These are phyloP conservation scores for Lepidothrix coronata DNA, from an alignment of 2,113 vertebrate species.

Conservation along the genomic window DNA sequence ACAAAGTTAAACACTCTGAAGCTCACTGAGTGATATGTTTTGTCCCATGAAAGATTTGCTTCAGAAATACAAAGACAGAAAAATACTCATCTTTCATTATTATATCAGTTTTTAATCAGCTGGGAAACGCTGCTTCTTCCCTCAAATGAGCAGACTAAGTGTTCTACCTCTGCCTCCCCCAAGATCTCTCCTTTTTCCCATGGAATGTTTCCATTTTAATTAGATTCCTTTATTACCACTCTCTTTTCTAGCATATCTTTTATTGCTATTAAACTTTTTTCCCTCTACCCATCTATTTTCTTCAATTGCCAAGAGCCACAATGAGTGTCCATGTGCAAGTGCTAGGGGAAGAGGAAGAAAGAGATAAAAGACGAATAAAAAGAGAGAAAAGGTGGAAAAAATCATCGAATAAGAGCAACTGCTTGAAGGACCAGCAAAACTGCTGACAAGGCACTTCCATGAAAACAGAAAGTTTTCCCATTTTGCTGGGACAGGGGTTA, in stretches of 20 bases:
- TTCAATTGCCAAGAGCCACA: background rate
- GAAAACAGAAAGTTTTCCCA: background rate
- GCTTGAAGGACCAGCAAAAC: background rate
- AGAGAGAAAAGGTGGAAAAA: background rate
- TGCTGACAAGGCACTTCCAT: background rate
- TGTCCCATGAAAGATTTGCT: background rate
- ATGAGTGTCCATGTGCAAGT: accelerated
- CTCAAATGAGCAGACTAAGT: background rate
- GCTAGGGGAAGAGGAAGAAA: background rate
- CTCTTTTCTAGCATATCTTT: background rate
- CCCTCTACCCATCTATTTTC: background rate
- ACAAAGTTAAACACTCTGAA: background rate
- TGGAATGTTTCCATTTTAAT: background rate
- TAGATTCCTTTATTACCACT: background rate
- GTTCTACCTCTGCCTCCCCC: background rate
- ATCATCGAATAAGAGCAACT: background rate
- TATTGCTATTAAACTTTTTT: background rate
- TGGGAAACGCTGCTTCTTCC: background rate
- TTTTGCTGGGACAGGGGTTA: background rate
- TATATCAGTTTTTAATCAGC: background rate
- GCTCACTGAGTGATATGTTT: background rate
- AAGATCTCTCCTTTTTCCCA: background rate
- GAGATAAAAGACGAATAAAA: background rate
- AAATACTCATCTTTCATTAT: background rate
- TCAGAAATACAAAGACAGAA: background rate